These are phyloP conservation scores for Octodonta nipae DNA, from an alignment of 2,888 invertebrate species.

Conservation along the genomic window DNA sequence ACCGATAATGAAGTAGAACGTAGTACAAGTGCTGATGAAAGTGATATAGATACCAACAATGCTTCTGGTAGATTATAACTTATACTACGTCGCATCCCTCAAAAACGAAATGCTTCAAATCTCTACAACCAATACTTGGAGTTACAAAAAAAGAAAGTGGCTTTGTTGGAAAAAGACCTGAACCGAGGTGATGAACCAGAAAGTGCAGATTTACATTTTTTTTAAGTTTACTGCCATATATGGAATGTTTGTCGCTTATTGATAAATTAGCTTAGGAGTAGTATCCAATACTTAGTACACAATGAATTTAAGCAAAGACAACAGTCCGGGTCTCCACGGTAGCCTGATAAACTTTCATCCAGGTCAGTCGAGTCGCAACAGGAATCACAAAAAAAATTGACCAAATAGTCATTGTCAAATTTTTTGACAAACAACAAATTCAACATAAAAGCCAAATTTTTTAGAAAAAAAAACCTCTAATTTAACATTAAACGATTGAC, in stretches of 20 bases:
- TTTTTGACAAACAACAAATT: too few relatives aligned
- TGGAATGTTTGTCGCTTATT: too few relatives aligned
- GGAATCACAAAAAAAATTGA: too few relatives aligned
- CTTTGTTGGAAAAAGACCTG: slow-evolving; percentile 6
- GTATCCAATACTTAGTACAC: slow-evolving; percentile 3
- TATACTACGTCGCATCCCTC: slow-evolving; percentile 1
- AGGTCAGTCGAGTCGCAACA: slow-evolving; percentile 2
- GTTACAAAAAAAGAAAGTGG: slow-evolving; percentile 4
- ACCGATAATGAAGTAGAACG: slow-evolving; percentile 1
- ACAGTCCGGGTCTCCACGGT: too few relatives aligned
- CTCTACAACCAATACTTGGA: slow-evolving; percentile 4
- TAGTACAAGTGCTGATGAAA: slow-evolving; percentile 5
- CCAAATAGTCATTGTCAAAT: too few relatives aligned
- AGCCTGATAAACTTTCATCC: slow-evolving; percentile 2
- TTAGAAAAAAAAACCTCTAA: too few relatives aligned
- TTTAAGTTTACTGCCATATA: too few relatives aligned
- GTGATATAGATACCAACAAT: slow-evolving; percentile 4
- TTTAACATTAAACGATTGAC: too few relatives aligned
- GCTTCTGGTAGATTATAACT: too few relatives aligned
- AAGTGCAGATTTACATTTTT: too few relatives aligned
- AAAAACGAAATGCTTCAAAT: slow-evolving; percentile 3
- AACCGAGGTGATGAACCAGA: slow-evolving; percentile 3
- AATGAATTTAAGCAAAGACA: too few relatives aligned
- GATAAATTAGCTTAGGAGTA: slow-evolving; percentile 1
- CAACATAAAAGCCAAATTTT: too few relatives aligned